Evolutionary conservation across 2,113 vertebrate genomes (phyloP), one percentile per base, ranked within the genome.

Genomic region (Osmerus eperlanus): DNA sequence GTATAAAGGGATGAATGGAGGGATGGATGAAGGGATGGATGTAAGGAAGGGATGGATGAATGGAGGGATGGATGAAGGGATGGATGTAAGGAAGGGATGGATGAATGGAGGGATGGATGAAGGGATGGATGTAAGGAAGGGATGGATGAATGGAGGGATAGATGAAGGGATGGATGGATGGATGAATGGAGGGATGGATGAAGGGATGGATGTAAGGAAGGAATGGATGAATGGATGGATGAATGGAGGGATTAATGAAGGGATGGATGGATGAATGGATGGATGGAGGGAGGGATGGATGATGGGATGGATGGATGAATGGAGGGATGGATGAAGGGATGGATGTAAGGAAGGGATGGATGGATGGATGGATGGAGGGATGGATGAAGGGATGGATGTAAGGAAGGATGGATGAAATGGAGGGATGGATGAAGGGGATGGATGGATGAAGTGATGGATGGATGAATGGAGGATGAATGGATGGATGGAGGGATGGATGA

Each of bases 261-360:
- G 16, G 23, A 32, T 65, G 63, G 28, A 65, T 32, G 14, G 21
- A 54, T 32, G 28, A 1, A 53, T n/a, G 14, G 21, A 54, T 54
- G 66, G 19, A 68, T n/a, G n/a, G n/a, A n/a, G n/a, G n/a, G n/a
- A n/a, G n/a, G 0, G 36, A 53, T 21, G 51, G 21, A 54, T 54
- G 66, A 52, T 21, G 51, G 9, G 11, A 52, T 52, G 51, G 9
- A n/a, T n/a, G n/a, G n/a, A n/a, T n/a, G n/a, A n/a, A n/a, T n/a
- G n/a, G n/a, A n/a, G n/a, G n/a, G n/a, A n/a, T n/a, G n/a, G n/a
- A n/a, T n/a, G n/a, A n/a, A n/a, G n/a, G n/a, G n/a, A 19, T 41
- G 19, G 53, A 47, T 65, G 52, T 64, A 67, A 58, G 63, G 60
- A 76, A 63, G 54, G 2, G 77, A 61, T 65, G 65, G 12, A 15